Evolutionary conservation across 2,797 vertebrate species (phyloP), one percentile per base, ranked within the genome.

Genomic region (Crocodylus rhombifer): DNA sequence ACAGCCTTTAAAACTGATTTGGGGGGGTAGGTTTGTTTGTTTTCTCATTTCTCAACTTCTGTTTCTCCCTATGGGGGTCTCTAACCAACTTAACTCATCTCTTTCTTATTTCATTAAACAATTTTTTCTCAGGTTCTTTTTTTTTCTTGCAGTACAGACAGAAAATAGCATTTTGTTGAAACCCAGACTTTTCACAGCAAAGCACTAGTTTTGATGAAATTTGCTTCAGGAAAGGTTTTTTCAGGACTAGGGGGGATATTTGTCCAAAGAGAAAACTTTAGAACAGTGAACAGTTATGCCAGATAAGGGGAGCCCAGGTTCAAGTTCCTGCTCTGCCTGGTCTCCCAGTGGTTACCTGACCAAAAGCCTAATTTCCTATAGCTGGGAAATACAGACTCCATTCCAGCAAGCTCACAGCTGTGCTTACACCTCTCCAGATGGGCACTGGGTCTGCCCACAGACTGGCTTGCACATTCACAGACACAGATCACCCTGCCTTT

Each of bases 1-100:
- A 3, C 15, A 82, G 85, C 20, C 73, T 75, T 85, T 77, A 92
- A 88, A 75, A 87, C 7, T 3, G 6, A 85, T 83, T 91, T 56
- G 14, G 42, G 42, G 42, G 42, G 42, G 42, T 51, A 51, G 42
- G 14, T 71, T 17, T 71, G 30, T 4, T 30, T 18, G 20, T 7
- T 36, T 23, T 42, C 20, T 25, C 67, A 6, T 21, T 21, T 23
- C 33, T 36, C 67, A 71, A 36, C 21, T 33, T 69, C 17, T 71
- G 11, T 42, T 71, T 36, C 21, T 71, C 14, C 11, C 36, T 42
- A 36, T 14, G 67, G 67, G 33, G 67, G 36, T 12, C 14, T 6
- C 12, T 42, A 21, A 33, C 67, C 21, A 71, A 25, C 57, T 4
- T 26, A 33, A 3, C 23, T 16, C 23, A 20, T 61, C 61, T n/a